Evolutionary conservation across 2,888 invertebrate genomes (phyloP), one percentile per base, ranked within the genome.

Genomic region (Mesodorylaimus sp.): DNA sequence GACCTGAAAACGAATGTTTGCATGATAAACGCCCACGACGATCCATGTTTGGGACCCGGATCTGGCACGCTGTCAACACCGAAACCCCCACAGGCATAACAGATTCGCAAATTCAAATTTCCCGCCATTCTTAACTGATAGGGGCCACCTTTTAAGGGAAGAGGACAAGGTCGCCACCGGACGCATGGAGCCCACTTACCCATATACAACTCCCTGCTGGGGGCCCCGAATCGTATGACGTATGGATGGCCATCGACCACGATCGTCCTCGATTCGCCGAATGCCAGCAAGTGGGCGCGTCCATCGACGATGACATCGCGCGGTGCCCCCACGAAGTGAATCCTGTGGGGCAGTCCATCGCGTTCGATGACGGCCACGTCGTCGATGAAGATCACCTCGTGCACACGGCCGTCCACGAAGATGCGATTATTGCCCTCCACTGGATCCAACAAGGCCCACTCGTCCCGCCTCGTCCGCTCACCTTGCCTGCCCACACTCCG

Each of bases 291-390:
- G 24, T 37, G 29, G 7, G 36, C 7, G 3, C 5, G 7, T 7
- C 46, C 46, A 21, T 46, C 46, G 21, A 46, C 32, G 7, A 46
- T 25, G 21, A 46, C 46, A 21, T 46, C 46, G 36, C 36, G 36
- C 36, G 36, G n/a, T n/a, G 36, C 13, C 13, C 45, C 45, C 7
- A 24, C 26, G 26, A 44, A 44, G 7, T 21, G 25, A 7, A 24
- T 13, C 27, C 21, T 5, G 25, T 44, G 45, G 10, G 26, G 21
- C 21, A 13, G 27, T 5, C 45, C 45, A 5, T 44, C 7, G 21
- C 26, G 21, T 27, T 25, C 16, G 45, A 44, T 44, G 10, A 44
- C 25, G 24, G 45, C 10, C 25, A 19, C 26, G 26, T 44, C 23
- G 25, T 28, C 26, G 28, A 44, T 21, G 28, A 24, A 44, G 5